Evolutionary conservation across 2,113 vertebrate genomes (phyloP), one percentile per base, ranked within the genome.

Genomic region (Xiphophorus maculatus): DNA sequence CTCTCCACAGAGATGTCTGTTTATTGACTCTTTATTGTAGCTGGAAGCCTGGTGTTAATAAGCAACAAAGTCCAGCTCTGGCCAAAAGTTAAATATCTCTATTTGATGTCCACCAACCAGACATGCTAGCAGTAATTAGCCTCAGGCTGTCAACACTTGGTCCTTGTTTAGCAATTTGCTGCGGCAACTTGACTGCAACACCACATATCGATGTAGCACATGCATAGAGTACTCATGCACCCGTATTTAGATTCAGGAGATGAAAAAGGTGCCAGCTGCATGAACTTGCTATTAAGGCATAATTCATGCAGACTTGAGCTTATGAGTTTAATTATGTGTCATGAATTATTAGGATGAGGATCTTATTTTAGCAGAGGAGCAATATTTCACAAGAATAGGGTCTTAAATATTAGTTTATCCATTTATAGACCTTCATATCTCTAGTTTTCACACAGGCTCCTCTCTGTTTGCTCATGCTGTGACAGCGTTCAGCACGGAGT

Each of bases 351-450:
- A 79, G 71, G 42, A 80, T 68, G 79, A 82, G 74, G 66, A 32
- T 85, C 88, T 87, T 90, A 86, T 88, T 89, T 75, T 87, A 90
- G 83, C 75, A 69, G 19, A 5, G 40, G 69, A 85, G 84, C 70
- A 25, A 72, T 85, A 80, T 89, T 91, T 88, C 73, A 80, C 66
- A 86, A 84, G 84, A 89, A 88, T 48, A 74, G 66, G 48, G 66
- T 81, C 69, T 88, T 85, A 89, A 92, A 90, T 89, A 91, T 89
- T 91, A 85, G 88, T 90, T 89, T 87, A 90, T 89, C 69, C 80
- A n/a, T 90, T 84, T 87, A 80, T 86, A 87, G 77, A 86, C 44
- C 61, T 69, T 66, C 61, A 84, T 71, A 83, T 72, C 74, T 79
- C 67, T 61, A 48, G 63, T 86, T 81, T 84, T 77, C 78, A 74